A percentile compares a stretch with the other conserved stretches of the same genome.
These are phyloP conservation scores for Aphaenogaster ashmeadi DNA, from an alignment of 1,140 invertebrate species.

Conservation along the genomic window DNA sequence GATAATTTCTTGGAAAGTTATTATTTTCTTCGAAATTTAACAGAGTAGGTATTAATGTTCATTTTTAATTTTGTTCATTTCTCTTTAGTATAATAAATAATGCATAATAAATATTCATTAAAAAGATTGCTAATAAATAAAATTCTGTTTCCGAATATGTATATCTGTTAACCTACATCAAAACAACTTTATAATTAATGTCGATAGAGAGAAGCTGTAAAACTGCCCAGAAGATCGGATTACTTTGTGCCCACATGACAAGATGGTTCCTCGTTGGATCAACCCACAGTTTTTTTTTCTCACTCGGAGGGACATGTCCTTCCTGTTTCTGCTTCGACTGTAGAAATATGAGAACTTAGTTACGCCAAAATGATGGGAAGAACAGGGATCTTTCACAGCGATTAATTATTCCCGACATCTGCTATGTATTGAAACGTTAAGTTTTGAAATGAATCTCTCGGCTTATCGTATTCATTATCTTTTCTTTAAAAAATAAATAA, in stretches of 20 bases:
- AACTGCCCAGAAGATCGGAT: constrained; percentile 35
- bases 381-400: constrained; percentile 39
- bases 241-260: constrained; percentile 44
- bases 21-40: not conserved
- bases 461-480: not conserved
- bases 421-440: constrained; percentile 2
- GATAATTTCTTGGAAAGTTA: not conserved
- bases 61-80: not conserved
- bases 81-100: not conserved
- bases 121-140: not conserved
- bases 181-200: constrained; percentile 32
- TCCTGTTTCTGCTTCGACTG: constrained; percentile 66
- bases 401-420: constrained; percentile 63
- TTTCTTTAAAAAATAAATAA: not conserved
- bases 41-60: not conserved
- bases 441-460: not conserved
- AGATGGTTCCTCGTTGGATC: not conserved
- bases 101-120: not conserved
- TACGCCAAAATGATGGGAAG: constrained; percentile 36
- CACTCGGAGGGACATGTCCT: constrained; percentile 48
- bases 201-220: constrained; percentile 32
- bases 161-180: not conserved
- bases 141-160: not conserved
- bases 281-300: constrained; percentile 35
- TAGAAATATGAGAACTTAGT: constrained; percentile 61